phyloP scores from a whole-genome alignment of 2,797 vertebrate genomes.

The Cossypha caffra region DNA sequence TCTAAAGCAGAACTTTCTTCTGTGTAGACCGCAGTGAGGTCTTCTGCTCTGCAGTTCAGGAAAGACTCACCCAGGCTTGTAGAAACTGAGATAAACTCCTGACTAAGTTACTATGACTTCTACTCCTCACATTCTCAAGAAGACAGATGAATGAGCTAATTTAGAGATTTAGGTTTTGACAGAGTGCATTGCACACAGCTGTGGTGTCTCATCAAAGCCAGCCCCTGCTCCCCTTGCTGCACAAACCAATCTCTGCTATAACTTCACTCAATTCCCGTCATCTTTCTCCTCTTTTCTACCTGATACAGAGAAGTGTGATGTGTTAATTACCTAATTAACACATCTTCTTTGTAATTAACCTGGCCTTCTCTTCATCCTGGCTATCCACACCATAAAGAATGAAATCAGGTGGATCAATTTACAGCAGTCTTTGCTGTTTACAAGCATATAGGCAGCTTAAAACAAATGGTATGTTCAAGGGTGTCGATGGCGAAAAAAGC shows the following conservation, averaged over 20 bases:
- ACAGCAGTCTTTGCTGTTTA: not conserved
- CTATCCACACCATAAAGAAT: not conserved
- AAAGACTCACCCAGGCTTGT: not conserved
- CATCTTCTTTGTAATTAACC: conserved; percentile 23
- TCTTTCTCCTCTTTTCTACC: not conserved
- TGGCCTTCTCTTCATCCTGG: not conserved
- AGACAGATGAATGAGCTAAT: not conserved
- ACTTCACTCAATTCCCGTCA: not conserved
- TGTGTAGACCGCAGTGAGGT: accelerated
- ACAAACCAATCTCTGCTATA: not conserved
- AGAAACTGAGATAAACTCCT: not conserved
- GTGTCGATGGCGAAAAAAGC: not conserved
- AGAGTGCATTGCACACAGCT: not conserved
- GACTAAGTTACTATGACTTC: not conserved
- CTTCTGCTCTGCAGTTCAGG: not conserved
- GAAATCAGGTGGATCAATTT: conserved; percentile 18
- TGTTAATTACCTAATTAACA: conserved; percentile 62
- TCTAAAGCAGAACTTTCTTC: not conserved
- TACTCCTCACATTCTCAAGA: not conserved
- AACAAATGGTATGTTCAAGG: not conserved
- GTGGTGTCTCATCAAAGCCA: not conserved
- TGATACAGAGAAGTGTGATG: not conserved
- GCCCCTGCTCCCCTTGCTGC: not conserved
- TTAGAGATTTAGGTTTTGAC: not conserved
- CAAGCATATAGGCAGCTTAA: not conserved